phyloP scores from a whole-genome alignment of 2,888 invertebrate species.

The Drosophila austrosaltans region DNA sequence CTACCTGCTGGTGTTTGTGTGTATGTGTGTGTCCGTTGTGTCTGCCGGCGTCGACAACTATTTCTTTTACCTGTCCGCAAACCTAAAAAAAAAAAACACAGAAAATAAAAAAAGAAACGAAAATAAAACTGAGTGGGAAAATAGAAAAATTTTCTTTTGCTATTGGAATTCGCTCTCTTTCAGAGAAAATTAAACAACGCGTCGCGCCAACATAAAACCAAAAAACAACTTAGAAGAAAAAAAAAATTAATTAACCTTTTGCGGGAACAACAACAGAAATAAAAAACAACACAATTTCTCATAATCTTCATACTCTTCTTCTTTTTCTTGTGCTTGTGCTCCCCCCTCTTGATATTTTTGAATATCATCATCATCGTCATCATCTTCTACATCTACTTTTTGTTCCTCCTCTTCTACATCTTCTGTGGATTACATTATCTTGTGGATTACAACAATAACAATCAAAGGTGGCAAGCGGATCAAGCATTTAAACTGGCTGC shows the following conservation, averaged over 20 bases:
- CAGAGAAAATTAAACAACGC: conserved; percentile 47
- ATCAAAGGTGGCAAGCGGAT: conserved; percentile 63
- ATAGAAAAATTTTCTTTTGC: conserved; percentile 24
- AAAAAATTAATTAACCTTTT: conserved; percentile 56
- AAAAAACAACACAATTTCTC: conserved; percentile 29
- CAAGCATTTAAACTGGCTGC: conserved; percentile 77
- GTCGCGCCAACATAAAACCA: conserved; percentile 41
- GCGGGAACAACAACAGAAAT: conserved; percentile 34
- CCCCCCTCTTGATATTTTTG: conserved; percentile 20
- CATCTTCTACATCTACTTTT: conserved; percentile 31
- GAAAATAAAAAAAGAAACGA: not conserved
- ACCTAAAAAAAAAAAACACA: conserved; percentile 25
- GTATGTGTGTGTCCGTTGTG: no score
- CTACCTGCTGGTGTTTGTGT: conserved; percentile 12
- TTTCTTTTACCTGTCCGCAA: conserved; percentile 22
- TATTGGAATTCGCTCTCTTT: conserved; percentile 54
- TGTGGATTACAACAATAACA: conserved; percentile 33
- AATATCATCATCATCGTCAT: conserved; percentile 3
- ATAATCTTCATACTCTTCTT: conserved; percentile 16
- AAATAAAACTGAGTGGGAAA: not conserved
- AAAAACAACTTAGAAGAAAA: conserved; percentile 42
- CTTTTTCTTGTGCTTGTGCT: conserved; percentile 18
- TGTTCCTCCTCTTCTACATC: conserved; percentile 31
- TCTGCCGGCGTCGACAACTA: not conserved
- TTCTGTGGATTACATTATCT: conserved; percentile 45